A percentile compares a stretch with the other conserved stretches of the same genome.
Conservation (phyloP, 2,888 invertebrate species). For the Lycocerus yunnanus region DNA sequence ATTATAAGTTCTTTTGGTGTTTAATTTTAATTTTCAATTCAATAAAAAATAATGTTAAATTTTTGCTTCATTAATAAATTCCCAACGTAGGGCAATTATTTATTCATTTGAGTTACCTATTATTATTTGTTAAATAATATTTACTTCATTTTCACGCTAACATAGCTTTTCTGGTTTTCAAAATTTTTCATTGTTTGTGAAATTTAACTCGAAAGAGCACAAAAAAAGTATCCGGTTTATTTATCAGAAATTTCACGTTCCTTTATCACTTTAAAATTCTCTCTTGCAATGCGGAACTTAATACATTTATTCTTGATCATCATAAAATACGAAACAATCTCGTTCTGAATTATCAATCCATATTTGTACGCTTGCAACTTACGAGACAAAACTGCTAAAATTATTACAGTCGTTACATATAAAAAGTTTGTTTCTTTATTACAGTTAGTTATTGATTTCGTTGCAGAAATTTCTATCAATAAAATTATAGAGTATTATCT, state of each 20-base stretch:
- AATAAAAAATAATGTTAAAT: too few species aligned
- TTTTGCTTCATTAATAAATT: background rate
- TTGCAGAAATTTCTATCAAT: background rate
- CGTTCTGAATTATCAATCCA: conserved; percentile 38
- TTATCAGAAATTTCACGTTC: background rate
- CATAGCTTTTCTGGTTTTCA: background rate
- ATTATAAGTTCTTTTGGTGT: too few species aligned
- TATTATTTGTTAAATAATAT: too few species aligned
- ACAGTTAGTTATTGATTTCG: background rate
- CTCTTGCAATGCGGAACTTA: conserved; percentile 35
- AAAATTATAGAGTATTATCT: too few species aligned
- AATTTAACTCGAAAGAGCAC: background rate
- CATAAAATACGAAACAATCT: conserved; percentile 35
- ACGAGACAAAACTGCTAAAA: background rate
- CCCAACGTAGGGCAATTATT: background rate
- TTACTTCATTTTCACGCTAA: too few species aligned
- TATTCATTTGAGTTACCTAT: too few species aligned
- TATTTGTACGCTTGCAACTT: conserved; percentile 30
- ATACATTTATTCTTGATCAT: conserved; percentile 13
- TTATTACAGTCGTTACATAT: background rate
- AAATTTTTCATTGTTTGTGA: background rate
- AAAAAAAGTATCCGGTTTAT: background rate
- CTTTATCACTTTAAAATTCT: background rate
- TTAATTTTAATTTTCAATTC: too few species aligned
- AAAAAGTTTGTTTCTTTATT: background rate